Evolutionary conservation across 2,888 invertebrate species (phyloP).

Genomic region (Calameuta pallipes): DNA sequence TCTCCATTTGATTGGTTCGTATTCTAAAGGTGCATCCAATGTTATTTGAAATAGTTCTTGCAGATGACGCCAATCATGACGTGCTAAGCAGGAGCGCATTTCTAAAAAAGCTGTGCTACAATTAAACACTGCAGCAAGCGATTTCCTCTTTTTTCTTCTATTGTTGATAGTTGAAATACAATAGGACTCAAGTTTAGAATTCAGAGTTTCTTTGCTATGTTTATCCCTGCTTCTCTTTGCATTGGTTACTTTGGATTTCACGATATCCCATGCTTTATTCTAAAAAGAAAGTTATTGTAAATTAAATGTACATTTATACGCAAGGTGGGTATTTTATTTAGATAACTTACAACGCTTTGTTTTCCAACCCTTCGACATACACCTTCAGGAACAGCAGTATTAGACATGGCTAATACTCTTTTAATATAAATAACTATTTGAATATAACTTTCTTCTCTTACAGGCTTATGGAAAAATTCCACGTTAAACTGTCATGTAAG

Average conservation of each 20-base stretch:
- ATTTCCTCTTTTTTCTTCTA: background rate
- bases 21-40: constrained; percentile 5
- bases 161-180: background rate
- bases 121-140: constrained; percentile 4
- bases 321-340: background rate
- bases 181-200: background rate
- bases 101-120: constrained; percentile 4
- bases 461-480: background rate
- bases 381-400: background rate
- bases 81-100: constrained; percentile 7
- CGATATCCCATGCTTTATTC: background rate
- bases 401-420: background rate
- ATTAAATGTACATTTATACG: background rate
- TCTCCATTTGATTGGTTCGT: constrained; percentile 13
- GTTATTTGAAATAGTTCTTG: constrained; percentile 2
- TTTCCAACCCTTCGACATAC: background rate
- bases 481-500: background rate
- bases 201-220: background rate
- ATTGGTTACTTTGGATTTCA: background rate
- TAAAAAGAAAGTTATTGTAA: background rate
- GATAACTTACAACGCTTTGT: background rate
- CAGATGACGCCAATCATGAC: constrained; percentile 3
- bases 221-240: background rate
- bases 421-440: background rate
- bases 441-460: background rate